Conservation (phyloP, 2,113 vertebrate genomes). For the Oryzias celebensis region DNA sequence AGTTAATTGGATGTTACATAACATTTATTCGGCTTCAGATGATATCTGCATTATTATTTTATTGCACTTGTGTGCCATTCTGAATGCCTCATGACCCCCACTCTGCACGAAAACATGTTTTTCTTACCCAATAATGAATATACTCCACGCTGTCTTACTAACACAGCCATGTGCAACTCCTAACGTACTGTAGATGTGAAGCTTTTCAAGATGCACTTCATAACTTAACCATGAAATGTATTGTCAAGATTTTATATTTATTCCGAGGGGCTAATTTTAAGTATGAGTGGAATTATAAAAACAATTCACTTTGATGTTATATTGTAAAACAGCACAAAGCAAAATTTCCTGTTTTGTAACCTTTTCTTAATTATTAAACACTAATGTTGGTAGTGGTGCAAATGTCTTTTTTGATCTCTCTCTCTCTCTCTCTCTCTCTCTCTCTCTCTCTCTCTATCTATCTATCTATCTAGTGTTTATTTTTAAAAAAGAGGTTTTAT, state of each 20-base stretch:
- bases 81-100: conserved; percentile 5
- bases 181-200: conserved; percentile 46
- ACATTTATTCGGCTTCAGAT: conserved; percentile 20
- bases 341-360: conserved; percentile 10
- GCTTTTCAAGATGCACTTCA: conserved; percentile 46
- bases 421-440: too few species aligned
- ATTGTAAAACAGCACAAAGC: conserved; percentile 7
- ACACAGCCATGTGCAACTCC: conserved; percentile 53
- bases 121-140: conserved; percentile 53
- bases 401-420: conserved; percentile 8
- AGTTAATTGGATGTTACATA: conserved; percentile 24
- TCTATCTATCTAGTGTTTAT: too few species aligned
- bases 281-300: conserved; percentile 30
- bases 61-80: conserved; percentile 6
- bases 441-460: too few species aligned
- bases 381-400: conserved; percentile 20
- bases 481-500: too few species aligned
- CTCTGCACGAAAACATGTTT: conserved; percentile 30
- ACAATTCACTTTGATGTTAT: conserved; percentile 29
- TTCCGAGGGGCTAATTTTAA: conserved; percentile 28
- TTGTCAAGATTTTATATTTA: conserved; percentile 41
- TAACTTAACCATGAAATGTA: conserved; percentile 45
- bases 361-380: conserved; percentile 32
- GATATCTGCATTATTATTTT: conserved; percentile 5
- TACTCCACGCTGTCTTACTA: conserved; percentile 39